These are phyloP conservation scores for Dendrolimus houi DNA, from an alignment of 2,888 invertebrate genomes.

Conservation along the genomic window DNA sequence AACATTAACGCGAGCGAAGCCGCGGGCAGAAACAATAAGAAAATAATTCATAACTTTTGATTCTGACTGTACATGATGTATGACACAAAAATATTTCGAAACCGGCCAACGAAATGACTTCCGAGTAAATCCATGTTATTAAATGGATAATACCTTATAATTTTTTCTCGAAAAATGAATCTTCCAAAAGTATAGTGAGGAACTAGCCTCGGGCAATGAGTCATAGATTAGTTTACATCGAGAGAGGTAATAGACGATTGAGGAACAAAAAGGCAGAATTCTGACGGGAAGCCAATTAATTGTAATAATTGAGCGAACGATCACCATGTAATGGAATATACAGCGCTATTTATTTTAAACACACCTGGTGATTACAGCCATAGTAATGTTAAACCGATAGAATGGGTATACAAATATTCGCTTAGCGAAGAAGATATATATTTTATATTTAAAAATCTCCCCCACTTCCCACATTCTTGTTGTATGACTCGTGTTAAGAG, in stretches of 20 bases:
- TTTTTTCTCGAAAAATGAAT: constrained; percentile 31
- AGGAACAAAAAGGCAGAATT: constrained; percentile 27
- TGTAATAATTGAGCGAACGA: constrained; percentile 47
- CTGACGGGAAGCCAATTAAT: constrained; percentile 50
- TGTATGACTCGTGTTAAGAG: too few species aligned
- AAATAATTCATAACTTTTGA: too few species aligned
- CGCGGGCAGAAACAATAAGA: too few species aligned
- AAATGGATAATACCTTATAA: constrained; percentile 24
- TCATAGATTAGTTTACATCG: constrained; percentile 29
- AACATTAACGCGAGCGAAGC: too few species aligned
- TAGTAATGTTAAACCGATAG: background rate
- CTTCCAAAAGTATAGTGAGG: constrained; percentile 25
- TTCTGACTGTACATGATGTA: background rate
- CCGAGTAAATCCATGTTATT: constrained; percentile 32
- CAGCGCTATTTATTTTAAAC: constrained; percentile 46
- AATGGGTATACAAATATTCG: too few species aligned
- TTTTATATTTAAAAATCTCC: too few species aligned
- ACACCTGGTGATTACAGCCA: constrained; percentile 40
- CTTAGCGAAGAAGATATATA: too few species aligned
- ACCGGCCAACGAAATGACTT: constrained; percentile 30
- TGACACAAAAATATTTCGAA: background rate
- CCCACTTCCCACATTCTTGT: too few species aligned
- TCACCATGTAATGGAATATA: constrained; percentile 32
- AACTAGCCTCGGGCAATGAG: constrained; percentile 23
- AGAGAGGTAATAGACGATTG: constrained; percentile 16